Base-by-base conservation (phyloP, 2,797 vertebrate genomes). In the Gambelia wislizenii region DNA sequence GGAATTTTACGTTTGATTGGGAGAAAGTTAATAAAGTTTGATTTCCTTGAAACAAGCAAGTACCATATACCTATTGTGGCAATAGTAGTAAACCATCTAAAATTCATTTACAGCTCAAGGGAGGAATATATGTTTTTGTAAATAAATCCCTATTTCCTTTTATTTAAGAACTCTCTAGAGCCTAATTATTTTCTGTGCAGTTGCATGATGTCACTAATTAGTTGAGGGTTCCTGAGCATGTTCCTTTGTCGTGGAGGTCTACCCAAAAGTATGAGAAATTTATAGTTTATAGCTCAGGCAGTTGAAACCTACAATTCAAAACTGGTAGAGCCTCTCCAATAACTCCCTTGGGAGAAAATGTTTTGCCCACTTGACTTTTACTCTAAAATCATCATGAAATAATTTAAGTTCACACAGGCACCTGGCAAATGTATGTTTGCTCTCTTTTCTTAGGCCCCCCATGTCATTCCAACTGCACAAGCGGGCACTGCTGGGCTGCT, bases 401-500 rank as follows among this genome's bases (percentile, higher is more conserved):
- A n/a, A n/a, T 20, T 83, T 54, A 83, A 39, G 30, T 70, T 79
- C 25, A 59, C 36, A 10, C 22, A 79, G 39, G 16, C 14, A 47
- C 78, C 59, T 77, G 47, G 8, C 30, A 83, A 80, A 87, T 42
- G 13, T 14, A 61, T 16, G 2, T 87, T 42, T 81, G 10, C 25
- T 20, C 7, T 0, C 86, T 94, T 90, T 54, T n/a, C 47, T 52
- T 90, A 99, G 99, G 98, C 97, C 94, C 95, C 61, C 97, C 96
- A 91, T 99, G 99, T 90, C 96, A 99, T 92, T 91, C 96, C 0
- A 95, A 96, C 92, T 99, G 98, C 92, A 97, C 97, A 78, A 98
- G 98, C 89, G 97, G 97, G 76, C 97, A 98, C 4, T 99, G 99
- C 92, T 99, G 99, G 99, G 98, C 97, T 27, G 91, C 97, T 0